Percentiles rank a stretch among this genome's conserved stretches.
Evolutionary conservation across 2,888 invertebrate species (phyloP).

Genomic region (Willowsia nigromaculata): DNA sequence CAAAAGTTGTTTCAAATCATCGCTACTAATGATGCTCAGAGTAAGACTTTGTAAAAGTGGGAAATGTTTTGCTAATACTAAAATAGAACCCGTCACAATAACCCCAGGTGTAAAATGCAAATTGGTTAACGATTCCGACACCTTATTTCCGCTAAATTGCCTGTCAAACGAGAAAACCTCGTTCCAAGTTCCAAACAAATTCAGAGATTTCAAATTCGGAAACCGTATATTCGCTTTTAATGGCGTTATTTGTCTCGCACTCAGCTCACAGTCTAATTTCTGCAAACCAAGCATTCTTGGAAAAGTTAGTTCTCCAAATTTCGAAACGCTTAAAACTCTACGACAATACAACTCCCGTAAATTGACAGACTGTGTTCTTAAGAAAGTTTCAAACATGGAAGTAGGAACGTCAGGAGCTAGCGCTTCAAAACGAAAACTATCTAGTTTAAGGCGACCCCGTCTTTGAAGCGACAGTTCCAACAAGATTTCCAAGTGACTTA

Average conservation of each 20-base stretch:
- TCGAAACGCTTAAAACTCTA: slow-evolving; percentile 39
- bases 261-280: slow-evolving; percentile 53
- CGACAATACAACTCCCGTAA: slow-evolving; percentile 58
- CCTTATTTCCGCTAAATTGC: slow-evolving; percentile 51
- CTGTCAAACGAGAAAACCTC: slow-evolving; percentile 52
- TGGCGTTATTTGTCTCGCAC: slow-evolving; percentile 56
- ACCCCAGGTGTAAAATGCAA: slow-evolving; percentile 59
- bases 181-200: slow-evolving; percentile 55
- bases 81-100: slow-evolving; percentile 49
- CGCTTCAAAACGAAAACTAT: slow-evolving; percentile 43
- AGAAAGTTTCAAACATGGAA: slow-evolving; percentile 57
- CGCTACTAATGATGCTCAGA: slow-evolving; percentile 42
- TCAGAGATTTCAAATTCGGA: slow-evolving; percentile 28
- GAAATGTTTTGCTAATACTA: slow-evolving; percentile 47
- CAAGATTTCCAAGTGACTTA: slow-evolving; percentile 63
- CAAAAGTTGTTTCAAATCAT: slow-evolving; percentile 36
- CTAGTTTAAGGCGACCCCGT: slow-evolving; percentile 13
- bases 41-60: slow-evolving; percentile 56
- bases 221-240: slow-evolving; percentile 36
- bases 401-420: slow-evolving; percentile 54
- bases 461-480: slow-evolving; percentile 49
- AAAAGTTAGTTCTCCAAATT: slow-evolving; percentile 58
- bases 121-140: slow-evolving; percentile 29
- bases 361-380: slow-evolving; percentile 47
- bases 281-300: slow-evolving; percentile 33